phyloP scores from a whole-genome alignment of 2,113 vertebrate species.

The Delphinus delphis region DNA sequence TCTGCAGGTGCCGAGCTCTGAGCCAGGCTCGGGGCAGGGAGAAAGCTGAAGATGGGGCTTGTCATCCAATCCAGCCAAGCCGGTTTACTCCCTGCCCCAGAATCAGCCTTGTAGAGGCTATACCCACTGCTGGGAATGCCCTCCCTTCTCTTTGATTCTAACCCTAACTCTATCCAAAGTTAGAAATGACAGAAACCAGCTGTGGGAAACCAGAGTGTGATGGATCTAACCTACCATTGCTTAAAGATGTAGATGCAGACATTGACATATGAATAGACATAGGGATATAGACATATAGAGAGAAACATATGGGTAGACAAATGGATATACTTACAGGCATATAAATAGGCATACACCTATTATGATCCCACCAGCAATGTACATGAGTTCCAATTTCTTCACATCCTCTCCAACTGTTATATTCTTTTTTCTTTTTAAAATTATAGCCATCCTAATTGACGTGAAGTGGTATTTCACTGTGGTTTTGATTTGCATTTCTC shows the following conservation, averaged over 20 bases:
- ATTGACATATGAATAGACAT: not conserved
- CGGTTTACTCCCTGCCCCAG: not conserved
- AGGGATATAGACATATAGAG: not conserved
- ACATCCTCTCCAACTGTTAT: not conserved
- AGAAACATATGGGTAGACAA: not conserved
- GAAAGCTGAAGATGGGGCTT: not conserved
- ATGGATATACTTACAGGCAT: not conserved
- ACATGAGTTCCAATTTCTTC: not conserved
- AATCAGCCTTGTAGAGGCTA: not conserved
- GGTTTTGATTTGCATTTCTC: not conserved
- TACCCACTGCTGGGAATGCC: not conserved
- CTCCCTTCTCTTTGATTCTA: not conserved
- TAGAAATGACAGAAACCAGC: not conserved
- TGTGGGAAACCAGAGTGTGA: not conserved
- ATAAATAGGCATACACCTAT: not conserved
- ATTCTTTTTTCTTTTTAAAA: not conserved
- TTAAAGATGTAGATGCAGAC: not conserved
- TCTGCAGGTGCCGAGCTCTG: not conserved
- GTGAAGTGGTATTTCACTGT: not conserved
- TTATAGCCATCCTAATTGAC: too few relatives aligned
- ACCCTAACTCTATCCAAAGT: not conserved
- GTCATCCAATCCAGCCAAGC: not conserved
- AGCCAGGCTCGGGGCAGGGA: not conserved
- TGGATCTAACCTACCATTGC: too few relatives aligned
- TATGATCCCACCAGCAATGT: not conserved